Conservation (phyloP, 2,113 vertebrate species). For the Chiloscyllium plagiosum region DNA sequence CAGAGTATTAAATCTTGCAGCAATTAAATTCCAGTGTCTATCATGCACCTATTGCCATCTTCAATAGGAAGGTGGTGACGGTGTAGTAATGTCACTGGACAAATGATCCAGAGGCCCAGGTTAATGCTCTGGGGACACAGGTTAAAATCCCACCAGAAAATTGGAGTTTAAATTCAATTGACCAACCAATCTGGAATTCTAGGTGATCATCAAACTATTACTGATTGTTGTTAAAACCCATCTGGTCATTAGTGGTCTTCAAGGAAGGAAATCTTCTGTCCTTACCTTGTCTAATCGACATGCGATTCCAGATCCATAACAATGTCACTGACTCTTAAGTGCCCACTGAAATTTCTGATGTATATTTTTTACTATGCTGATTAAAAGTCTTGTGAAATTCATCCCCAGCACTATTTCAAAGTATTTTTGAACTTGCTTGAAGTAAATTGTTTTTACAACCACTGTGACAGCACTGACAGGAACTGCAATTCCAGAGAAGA, state of each 20-base stretch:
- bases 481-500: neutral
- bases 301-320: too few species aligned
- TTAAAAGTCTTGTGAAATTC: neutral
- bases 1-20: neutral
- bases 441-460: neutral
- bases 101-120: too few species aligned
- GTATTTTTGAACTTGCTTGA: neutral
- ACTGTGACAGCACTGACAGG: neutral
- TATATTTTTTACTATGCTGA: neutral
- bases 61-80: neutral
- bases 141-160: neutral
- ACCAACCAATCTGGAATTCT: neutral
- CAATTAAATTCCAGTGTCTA: neutral
- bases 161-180: neutral
- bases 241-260: neutral
- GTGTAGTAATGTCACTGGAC: neutral
- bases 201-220: neutral
- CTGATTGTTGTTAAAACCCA: neutral
- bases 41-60: neutral
- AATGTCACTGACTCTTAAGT: neutral
- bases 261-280: neutral
- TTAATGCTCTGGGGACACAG: neutral
- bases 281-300: neutral
- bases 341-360: neutral
- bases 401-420: neutral